phyloP scores from a whole-genome alignment of 2,797 vertebrate genomes.

The Danio choprae region DNA sequence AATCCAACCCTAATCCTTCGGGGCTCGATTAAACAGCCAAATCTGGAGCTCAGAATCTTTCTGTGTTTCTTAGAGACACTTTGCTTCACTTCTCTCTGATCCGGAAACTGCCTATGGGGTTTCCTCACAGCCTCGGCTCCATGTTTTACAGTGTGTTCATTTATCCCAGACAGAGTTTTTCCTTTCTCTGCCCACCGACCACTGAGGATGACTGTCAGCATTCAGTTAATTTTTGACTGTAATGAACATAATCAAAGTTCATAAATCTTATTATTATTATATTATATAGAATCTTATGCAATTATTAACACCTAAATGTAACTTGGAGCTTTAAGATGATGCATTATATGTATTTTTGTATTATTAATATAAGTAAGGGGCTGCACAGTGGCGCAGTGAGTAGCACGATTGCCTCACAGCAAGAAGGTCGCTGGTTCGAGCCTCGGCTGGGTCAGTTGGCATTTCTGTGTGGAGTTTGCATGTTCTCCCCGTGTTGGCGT shows the following conservation, averaged over 20 bases:
- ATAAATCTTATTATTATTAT: no score
- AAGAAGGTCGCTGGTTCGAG: no score
- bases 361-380: no score
- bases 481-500: no score
- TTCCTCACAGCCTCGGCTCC: not conserved
- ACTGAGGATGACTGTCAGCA: not conserved
- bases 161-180: not conserved
- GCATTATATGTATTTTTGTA: no score
- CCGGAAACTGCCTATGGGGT: slow-evolving; percentile 37
- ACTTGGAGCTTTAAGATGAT: not conserved
- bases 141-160: not conserved
- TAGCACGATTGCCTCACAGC: no score
- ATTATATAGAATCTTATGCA: no score
- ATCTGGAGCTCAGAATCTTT: slow-evolving; percentile 75
- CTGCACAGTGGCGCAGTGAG: no score
- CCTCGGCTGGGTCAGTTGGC: no score
- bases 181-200: not conserved
- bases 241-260: not conserved
- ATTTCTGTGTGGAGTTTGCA: no score
- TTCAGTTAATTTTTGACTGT: not conserved
- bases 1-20: slow-evolving; percentile 80
- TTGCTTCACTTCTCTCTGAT: slow-evolving; percentile 57
- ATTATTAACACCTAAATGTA: not conserved
- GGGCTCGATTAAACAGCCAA: slow-evolving; percentile 78
- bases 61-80: slow-evolving; percentile 65